Evolutionary conservation across 2,888 invertebrate species (phyloP).

Genomic region (Drosophila acutilabella): DNA sequence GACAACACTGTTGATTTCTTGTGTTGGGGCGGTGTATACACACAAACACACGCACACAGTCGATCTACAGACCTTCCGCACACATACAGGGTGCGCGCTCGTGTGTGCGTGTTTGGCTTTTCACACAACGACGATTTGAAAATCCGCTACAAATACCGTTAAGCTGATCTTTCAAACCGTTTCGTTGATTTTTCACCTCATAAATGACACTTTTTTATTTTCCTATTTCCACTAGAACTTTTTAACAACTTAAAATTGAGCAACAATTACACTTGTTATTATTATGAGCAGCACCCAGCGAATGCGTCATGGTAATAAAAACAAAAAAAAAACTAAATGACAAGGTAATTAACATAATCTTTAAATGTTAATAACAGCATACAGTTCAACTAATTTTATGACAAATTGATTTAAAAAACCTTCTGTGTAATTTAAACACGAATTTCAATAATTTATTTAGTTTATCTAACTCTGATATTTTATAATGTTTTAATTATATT

Average conservation of each 20-base stretch:
- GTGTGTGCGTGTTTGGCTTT: neutral
- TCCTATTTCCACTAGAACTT: too few relatives aligned
- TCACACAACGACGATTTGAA: constrained; percentile 4
- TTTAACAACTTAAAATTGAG: neutral
- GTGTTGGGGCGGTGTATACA: constrained; percentile 2
- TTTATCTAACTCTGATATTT: neutral
- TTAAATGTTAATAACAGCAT: constrained; percentile 15
- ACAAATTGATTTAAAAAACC: too few relatives aligned
- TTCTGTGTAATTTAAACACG: neutral
- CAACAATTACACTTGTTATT: neutral
- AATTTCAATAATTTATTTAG: neutral
- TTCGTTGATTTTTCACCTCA: neutral
- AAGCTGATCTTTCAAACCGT: neutral
- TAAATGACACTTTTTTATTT: neutral
- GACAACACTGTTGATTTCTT: neutral
- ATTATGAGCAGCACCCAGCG: constrained; percentile 4
- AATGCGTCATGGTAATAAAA: constrained; percentile 19
- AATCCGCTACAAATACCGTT: neutral
- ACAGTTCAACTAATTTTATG: neutral
- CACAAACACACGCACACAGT: neutral
- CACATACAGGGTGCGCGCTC: too few relatives aligned
- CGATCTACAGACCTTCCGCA: neutral
- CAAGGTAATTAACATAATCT: constrained; percentile 16
- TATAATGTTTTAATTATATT: too few relatives aligned
- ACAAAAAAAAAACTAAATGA: constrained; percentile 1